Evolutionary conservation across 2,888 invertebrate genomes (phyloP).

Genomic region (Boloria euphrosyne): DNA sequence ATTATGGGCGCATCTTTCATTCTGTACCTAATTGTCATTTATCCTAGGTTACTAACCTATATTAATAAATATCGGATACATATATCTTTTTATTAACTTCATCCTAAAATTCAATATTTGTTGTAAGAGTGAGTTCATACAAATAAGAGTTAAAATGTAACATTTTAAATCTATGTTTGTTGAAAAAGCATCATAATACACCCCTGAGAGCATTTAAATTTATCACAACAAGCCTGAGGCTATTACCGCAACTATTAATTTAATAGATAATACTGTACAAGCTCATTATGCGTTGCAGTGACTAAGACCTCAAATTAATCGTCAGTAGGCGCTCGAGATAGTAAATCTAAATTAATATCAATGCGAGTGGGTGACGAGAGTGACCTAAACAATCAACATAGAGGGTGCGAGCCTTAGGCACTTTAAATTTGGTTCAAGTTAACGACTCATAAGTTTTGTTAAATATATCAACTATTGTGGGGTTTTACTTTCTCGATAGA

Average conservation of each 20-base stretch:
- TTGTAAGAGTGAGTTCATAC: not conserved
- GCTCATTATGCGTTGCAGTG: constrained; percentile 46
- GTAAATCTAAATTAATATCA: constrained; percentile 73
- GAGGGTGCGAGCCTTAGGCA: constrained; percentile 56
- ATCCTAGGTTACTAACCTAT: too few species aligned
- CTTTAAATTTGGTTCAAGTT: constrained; percentile 48
- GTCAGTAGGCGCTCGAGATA: constrained; percentile 55
- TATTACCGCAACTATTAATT: constrained; percentile 46
- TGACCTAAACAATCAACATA: constrained; percentile 69
- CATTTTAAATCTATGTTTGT: constrained; percentile 12
- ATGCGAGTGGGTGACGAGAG: constrained; percentile 67
- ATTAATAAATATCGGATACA: not conserved
- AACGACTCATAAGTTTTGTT: constrained; percentile 30
- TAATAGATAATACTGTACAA: constrained; percentile 46
- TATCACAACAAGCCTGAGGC: constrained; percentile 37
- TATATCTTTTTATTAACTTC: too few species aligned
- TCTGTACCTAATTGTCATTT: not conserved
- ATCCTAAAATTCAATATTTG: too few species aligned
- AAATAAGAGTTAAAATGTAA: not conserved
- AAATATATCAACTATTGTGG: too few species aligned
- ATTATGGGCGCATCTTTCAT: not conserved
- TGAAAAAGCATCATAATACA: constrained; percentile 30
- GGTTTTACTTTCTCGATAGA: too few species aligned
- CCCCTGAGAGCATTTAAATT: constrained; percentile 36
- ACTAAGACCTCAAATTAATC: constrained; percentile 57